A percentile compares a stretch with the other conserved stretches of the same genome.
Conservation (phyloP, 1,140 invertebrate species). For the Sitophilus oryzae region DNA sequence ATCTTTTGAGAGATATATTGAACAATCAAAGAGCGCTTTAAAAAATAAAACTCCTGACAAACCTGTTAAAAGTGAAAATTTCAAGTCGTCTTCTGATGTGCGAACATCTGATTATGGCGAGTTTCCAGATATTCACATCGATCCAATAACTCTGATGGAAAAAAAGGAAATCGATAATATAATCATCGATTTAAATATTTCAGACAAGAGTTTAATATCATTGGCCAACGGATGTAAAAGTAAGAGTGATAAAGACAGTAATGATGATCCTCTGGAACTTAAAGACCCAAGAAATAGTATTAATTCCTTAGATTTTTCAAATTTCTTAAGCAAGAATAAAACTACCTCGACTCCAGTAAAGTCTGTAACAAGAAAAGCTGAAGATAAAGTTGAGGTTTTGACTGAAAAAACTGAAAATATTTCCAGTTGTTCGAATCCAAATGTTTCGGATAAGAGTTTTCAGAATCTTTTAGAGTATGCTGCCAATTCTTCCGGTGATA, state of each 20-base stretch:
- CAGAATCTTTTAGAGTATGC: too few relatives aligned
- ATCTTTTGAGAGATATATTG: background rate
- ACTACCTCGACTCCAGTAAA: background rate
- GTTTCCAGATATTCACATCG: background rate
- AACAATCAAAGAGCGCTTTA: background rate
- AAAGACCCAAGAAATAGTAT: background rate
- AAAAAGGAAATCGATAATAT: background rate
- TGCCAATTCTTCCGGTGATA: background rate
- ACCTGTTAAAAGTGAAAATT: background rate
- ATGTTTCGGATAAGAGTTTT: too few relatives aligned
- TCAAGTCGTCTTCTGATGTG: background rate
- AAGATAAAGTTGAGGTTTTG: too few relatives aligned
- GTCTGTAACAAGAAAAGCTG: too few relatives aligned
- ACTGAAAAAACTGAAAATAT: too few relatives aligned
- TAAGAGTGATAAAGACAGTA: background rate
- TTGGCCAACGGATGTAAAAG: background rate
- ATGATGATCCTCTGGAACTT: background rate
- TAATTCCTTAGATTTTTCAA: background rate
- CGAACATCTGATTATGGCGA: background rate
- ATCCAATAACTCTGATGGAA: background rate
- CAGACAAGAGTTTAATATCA: background rate
- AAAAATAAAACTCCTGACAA: background rate
- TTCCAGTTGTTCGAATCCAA: too few relatives aligned
- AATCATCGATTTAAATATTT: background rate
- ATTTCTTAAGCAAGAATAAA: background rate